Evolutionary conservation across 2,888 invertebrate species (phyloP), one percentile per base, ranked within the genome.

Genomic region (Tenthredo amoena): DNA sequence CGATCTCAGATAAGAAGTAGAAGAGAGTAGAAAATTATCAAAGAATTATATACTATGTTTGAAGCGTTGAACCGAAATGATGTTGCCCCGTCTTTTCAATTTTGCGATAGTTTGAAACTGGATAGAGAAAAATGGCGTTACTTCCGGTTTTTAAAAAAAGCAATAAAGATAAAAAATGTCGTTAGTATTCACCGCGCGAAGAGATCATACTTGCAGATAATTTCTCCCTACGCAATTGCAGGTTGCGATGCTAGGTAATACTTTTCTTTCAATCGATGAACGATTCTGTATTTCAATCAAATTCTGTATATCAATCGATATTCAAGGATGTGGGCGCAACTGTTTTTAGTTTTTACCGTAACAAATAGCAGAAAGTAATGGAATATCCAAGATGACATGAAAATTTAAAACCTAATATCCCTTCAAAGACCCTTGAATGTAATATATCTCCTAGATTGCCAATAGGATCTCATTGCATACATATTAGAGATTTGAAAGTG

Each of bases 401-500:
- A 71, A n/a, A 37, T 71, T 62, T 21, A 21, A 62, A 62, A 26
- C 9, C 21, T 21, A 26, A 62, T 26, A 62, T 62, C 26, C 26
- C 62, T 12, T 62, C 12, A 26, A 18, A 37, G 37, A 40, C n/a
- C 21, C 2, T n/a, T 15, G 6, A 76, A 37, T 9, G 9, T 47
- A 37, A 47, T 47, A 47, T 47, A 47, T 47, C 43, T 62, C 21
- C 12, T 43, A 26, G 7, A 71, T 71, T 71, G 71, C 37, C 37
- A 71, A 71, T 43, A 47, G 47, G 26, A 76, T 76, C 76, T 76
- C 40, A 47, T 76, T 47, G 76, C 47, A 43, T 76, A 76, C 26
- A 76, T 76, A 76, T 76, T 76, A 47, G 76, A 47, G 1, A 47
- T 76, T 76, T 47, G 31, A 76, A 76, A 47, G 43, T 76, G 76